Evolutionary conservation across 30 jellyfish, hydroid and myxozoan species (phyloP).

Genomic region (Hydra vulgaris): DNA sequence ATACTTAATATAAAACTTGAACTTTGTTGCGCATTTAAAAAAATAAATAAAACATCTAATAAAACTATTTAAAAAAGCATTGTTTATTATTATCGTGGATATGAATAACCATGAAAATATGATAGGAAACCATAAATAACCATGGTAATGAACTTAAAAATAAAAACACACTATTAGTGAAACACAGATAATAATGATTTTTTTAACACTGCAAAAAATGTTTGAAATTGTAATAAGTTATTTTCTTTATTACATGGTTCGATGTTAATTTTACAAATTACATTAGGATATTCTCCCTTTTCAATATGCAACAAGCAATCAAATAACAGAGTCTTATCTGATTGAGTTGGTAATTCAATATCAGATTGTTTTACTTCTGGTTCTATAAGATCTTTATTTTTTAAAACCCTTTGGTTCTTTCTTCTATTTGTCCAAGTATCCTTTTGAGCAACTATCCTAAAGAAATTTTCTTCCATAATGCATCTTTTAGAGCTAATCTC

Average conservation of each 20-base stretch:
- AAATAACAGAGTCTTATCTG: neutral
- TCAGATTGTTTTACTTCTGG: neutral
- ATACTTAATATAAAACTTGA: no score
- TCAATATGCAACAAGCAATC: neutral
- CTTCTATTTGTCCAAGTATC: conserved; percentile 80
- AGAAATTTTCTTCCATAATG: neutral
- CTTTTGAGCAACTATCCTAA: conserved; percentile 45
- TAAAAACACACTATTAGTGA: neutral
- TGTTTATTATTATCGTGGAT: no score
- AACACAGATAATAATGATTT: conserved; percentile 35
- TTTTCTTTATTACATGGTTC: conserved; percentile 16
- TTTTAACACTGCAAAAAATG: conserved; percentile 70
- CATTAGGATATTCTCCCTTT: neutral
- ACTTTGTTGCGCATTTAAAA: no score
- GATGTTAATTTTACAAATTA: neutral
- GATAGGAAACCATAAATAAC: no score
- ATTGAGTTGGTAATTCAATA: conserved; percentile 1
- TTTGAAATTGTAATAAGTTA: conserved; percentile 35
- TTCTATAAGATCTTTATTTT: neutral
- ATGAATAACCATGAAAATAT: no score
- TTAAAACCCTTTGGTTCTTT: conserved; percentile 42
- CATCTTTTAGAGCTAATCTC: neutral
- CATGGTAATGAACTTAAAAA: no score
- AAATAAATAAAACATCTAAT: no score
- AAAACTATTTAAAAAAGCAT: no score